Conservation (phyloP, 2,797 vertebrate species). For the Gouania willdenowi region DNA sequence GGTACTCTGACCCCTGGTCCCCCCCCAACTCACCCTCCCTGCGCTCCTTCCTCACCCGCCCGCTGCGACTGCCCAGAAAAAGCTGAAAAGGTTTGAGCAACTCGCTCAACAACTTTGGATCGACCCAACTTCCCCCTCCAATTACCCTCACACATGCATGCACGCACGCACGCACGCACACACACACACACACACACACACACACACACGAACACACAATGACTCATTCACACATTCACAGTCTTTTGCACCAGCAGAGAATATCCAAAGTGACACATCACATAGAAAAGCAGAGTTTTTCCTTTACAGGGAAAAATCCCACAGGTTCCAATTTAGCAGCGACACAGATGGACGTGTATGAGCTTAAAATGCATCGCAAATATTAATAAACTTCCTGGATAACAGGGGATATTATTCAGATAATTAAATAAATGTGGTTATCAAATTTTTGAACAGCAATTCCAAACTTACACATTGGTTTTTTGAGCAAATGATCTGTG, state of each 20-base stretch:
- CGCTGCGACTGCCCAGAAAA: slow-evolving; percentile 35
- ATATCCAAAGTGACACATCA: slow-evolving; percentile 67
- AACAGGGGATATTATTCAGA: not conserved
- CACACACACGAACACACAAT: slow-evolving; percentile 41
- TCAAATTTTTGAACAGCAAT: no score
- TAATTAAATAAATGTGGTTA: no score
- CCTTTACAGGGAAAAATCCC: slow-evolving; percentile 41
- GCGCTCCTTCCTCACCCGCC: slow-evolving; percentile 23
- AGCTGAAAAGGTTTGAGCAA: slow-evolving; percentile 42
- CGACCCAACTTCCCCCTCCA: slow-evolving; percentile 50
- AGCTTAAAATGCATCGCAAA: not conserved
- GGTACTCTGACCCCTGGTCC: slow-evolving; percentile 8
- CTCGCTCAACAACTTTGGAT: slow-evolving; percentile 51
- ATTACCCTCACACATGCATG: slow-evolving; percentile 39
- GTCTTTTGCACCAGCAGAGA: slow-evolving; percentile 42
- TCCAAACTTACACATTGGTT: no score
- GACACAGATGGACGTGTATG: slow-evolving; percentile 3
- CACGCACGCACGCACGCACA: not conserved
- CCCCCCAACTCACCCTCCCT: not conserved
- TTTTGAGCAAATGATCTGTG: no score
- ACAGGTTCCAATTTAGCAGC: slow-evolving; percentile 29
- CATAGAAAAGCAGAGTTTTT: slow-evolving; percentile 41
- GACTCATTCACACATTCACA: slow-evolving; percentile 62
- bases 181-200: slow-evolving; percentile 15
- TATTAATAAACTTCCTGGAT: no score